phyloP scores from a whole-genome alignment of 2,888 invertebrate species.

The Platypus cylindrus region DNA sequence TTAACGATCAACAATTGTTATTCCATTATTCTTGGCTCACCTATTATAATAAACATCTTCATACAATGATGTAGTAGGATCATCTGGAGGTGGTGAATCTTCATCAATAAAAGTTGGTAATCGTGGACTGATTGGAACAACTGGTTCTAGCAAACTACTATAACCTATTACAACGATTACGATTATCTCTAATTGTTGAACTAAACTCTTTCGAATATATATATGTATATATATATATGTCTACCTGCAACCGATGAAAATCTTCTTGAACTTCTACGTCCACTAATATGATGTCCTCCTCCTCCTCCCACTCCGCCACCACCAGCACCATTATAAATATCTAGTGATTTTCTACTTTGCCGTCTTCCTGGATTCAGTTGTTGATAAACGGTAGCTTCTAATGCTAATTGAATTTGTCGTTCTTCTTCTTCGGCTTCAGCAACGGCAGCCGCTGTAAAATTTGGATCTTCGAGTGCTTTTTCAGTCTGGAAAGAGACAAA shows the following conservation, averaged over 20 bases:
- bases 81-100: slow-evolving; percentile 34
- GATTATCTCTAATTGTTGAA: no score
- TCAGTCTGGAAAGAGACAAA: slow-evolving; percentile 36
- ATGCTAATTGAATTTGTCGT: slow-evolving; percentile 57
- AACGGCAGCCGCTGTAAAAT: slow-evolving; percentile 57
- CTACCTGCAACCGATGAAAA: slow-evolving; percentile 14
- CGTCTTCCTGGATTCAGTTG: slow-evolving; percentile 35
- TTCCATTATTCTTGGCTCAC: no score
- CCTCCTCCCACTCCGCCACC: no score
- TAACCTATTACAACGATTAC: slow-evolving; percentile 39
- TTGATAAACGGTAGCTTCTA: slow-evolving; percentile 54
- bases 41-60: slow-evolving; percentile 30
- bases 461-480: slow-evolving; percentile 64
- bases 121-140: slow-evolving; percentile 45
- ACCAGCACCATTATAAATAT: slow-evolving; percentile 41
- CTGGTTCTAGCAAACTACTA: slow-evolving; percentile 55
- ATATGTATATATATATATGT: neutral
- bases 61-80: slow-evolving; percentile 26
- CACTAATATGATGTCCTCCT: neutral
- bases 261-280: slow-evolving; percentile 10
- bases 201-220: no score
- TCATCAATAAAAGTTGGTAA: slow-evolving; percentile 45
- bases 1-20: no score
- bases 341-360: slow-evolving; percentile 40
- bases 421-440: slow-evolving; percentile 59